Evolutionary conservation across 2,113 vertebrate genomes (phyloP), one percentile per base, ranked within the genome.

Genomic region (Sprattus sprattus): DNA sequence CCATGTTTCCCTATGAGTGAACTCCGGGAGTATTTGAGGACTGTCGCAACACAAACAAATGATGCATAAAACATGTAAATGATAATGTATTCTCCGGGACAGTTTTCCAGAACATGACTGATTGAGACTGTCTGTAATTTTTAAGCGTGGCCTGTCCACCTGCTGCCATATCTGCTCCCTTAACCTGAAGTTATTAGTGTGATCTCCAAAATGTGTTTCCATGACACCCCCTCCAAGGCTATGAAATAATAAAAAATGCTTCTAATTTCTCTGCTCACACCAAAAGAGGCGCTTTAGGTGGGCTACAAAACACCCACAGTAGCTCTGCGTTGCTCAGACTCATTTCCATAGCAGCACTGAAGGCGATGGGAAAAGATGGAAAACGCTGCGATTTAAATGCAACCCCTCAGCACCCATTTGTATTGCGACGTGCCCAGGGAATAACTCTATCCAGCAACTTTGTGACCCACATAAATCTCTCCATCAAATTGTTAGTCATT

Each of bases 401-500:
- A 71, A 28, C 64, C 64, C 64, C 64, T 71, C 10, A 28, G 64
- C 64, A 71, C 7, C 64, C 64, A 71, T 71, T 71, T 71, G 64
- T 28, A 32, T 32, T 71, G 64, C 25, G 1, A 13, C 11, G n/a
- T 32, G 64, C 64, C 64, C 50, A 83, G 84, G 81, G 84, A 88
- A 45, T 81, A 81, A 71, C 85, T 88, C 75, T 81, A 81, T 82
- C 82, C 82, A 20, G 81, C 20, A 85, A 88, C 89, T 91, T 87
- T 81, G 46, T 87, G 88, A 89, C 86, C 86, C 87, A 86, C 80
- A 89, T 89, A 83, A 87, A 71, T 83, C 86, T 88, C 81, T 82
- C 46, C 32, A 89, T 85, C 80, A 85, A 3, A 6, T 44, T 83
- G 11, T 75, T 45, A 49, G 60, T 67, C 64, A 49, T 75, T 49